Evolutionary conservation across 1,140 invertebrate genomes (phyloP).

Genomic region (Calephelis virginiensis): DNA sequence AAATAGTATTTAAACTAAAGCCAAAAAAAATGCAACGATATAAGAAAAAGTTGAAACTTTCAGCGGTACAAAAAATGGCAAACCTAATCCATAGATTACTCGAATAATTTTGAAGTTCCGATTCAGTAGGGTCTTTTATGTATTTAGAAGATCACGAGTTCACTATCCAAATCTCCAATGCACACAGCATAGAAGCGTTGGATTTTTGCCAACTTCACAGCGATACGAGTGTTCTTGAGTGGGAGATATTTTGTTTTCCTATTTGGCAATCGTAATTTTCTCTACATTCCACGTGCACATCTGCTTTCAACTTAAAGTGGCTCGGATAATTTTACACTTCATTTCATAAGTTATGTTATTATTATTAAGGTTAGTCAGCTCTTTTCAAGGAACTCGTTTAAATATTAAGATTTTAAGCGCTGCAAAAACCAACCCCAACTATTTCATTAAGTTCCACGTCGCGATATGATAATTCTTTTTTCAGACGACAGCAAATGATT

Average conservation of each 20-base stretch:
- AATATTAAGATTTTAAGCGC: too few species aligned
- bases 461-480: too few species aligned
- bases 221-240: slow-evolving; percentile 11
- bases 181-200: slow-evolving; percentile 6
- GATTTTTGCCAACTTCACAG: slow-evolving; percentile 11
- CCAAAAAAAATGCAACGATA: too few species aligned
- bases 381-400: too few species aligned
- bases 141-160: not conserved
- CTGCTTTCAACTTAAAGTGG: slow-evolving; percentile 14
- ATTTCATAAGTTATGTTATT: not conserved
- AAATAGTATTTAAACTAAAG: too few species aligned
- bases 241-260: slow-evolving; percentile 16
- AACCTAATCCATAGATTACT: too few species aligned
- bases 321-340: not conserved
- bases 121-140: not conserved
- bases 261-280: slow-evolving; percentile 3
- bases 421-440: too few species aligned
- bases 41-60: too few species aligned
- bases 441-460: too few species aligned
- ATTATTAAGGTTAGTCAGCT: not conserved
- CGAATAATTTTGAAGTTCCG: too few species aligned
- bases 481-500: too few species aligned
- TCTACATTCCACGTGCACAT: slow-evolving; percentile 5
- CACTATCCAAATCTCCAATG: not conserved
- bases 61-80: too few species aligned